Percentiles rank a stretch among this genome's conserved stretches.
phyloP scores from a whole-genome alignment of 2,888 invertebrate genomes.

The Eupeodes latifasciatus region DNA sequence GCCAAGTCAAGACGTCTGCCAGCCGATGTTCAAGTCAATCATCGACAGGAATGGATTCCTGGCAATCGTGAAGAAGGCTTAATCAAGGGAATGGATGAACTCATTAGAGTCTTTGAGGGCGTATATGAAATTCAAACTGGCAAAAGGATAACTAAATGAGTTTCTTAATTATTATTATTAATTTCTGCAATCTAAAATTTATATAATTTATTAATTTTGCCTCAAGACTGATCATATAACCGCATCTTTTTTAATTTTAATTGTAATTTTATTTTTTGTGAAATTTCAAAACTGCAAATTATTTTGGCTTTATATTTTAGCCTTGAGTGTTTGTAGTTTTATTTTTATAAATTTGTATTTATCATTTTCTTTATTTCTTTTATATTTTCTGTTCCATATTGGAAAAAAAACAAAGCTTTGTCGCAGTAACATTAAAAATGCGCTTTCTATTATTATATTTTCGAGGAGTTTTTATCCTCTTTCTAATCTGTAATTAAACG shows the following conservation, averaged over 20 bases:
- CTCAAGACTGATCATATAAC: conserved; percentile 73
- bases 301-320: conserved; percentile 48
- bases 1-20: conserved; percentile 94
- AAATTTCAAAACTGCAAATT: conserved; percentile 17
- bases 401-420: conserved; percentile 61
- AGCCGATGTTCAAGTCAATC: conserved; percentile 89
- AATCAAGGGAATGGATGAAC: conserved; percentile 95
- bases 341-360: neutral
- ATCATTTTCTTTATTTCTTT: conserved; percentile 23
- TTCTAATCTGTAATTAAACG: conserved; percentile 60
- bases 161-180: conserved; percentile 7
- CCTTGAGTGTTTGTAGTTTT: conserved; percentile 28
- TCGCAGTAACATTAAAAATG: conserved; percentile 51
- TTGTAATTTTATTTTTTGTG: neutral
- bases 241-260: conserved; percentile 19
- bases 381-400: conserved; percentile 71
- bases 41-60: conserved; percentile 92
- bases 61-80: conserved; percentile 99
- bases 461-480: conserved; percentile 74
- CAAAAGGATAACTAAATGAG: conserved; percentile 77
- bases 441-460: conserved; percentile 55
- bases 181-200: conserved; percentile 34
- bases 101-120: conserved; percentile 89
- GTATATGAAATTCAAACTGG: conserved; percentile 81
- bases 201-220: conserved; percentile 40